phyloP scores from a whole-genome alignment of 2,113 vertebrate species.

The Emydocephalus ijimae region DNA sequence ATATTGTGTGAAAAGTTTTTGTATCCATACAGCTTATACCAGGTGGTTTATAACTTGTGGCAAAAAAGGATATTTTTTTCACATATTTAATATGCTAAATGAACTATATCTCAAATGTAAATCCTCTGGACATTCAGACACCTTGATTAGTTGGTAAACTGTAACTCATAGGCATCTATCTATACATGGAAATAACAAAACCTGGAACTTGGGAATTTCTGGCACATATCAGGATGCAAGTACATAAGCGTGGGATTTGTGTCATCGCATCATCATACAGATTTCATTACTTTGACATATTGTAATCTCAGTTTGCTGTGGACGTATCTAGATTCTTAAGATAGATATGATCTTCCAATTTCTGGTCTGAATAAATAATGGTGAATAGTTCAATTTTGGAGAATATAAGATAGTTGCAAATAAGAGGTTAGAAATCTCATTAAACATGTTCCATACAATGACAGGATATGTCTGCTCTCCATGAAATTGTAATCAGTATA shows the following conservation, averaged over 20 bases:
- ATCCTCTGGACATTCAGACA: background rate
- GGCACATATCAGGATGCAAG: background rate
- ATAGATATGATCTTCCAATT: background rate
- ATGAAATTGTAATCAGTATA: background rate
- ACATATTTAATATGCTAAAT: background rate
- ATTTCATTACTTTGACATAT: background rate
- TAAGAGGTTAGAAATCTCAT: background rate
- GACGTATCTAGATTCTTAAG: background rate
- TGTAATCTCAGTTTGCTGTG: background rate
- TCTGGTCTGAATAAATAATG: background rate
- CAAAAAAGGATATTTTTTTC: background rate
- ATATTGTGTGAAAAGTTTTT: background rate
- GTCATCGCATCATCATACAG: background rate
- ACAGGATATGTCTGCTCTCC: background rate
- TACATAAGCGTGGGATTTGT: background rate
- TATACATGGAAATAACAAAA: background rate
- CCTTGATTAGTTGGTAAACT: background rate
- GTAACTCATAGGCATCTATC: background rate
- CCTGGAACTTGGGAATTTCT: background rate
- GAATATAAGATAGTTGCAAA: background rate
- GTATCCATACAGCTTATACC: background rate
- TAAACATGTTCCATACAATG: background rate
- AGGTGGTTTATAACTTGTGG: background rate
- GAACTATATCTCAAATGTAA: background rate
- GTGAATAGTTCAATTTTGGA: background rate